Conservation (phyloP, 2,113 vertebrate genomes). For the Bufo bufo region DNA sequence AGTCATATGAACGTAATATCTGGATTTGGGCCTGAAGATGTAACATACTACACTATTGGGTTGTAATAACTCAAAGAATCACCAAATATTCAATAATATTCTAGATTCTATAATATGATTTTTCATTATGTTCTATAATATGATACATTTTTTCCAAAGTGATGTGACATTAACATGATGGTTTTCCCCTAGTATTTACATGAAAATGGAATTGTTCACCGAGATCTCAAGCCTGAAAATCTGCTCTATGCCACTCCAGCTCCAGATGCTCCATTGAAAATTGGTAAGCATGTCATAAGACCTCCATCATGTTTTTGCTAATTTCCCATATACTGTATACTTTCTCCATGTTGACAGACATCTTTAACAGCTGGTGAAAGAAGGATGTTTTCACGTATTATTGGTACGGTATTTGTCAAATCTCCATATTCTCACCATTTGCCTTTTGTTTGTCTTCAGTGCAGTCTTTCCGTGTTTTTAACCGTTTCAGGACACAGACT, state of each 20-base stretch:
- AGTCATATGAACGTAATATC: no score
- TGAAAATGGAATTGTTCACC: conserved; percentile 87
- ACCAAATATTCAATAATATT: neutral
- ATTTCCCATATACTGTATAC: neutral
- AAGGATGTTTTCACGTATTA: no score
- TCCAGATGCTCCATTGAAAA: conserved; percentile 85
- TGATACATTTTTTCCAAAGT: neutral
- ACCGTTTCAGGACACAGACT: no score
- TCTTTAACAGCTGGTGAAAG: neutral
- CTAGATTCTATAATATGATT: no score
- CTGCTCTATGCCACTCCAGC: conserved; percentile 85
- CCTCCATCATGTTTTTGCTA: neutral
- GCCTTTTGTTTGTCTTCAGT: neutral
- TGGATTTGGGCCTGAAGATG: no score
- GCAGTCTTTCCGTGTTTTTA: no score
- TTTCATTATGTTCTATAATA: no score
- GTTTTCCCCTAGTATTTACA: conserved; percentile 79
- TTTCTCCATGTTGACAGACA: neutral
- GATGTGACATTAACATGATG: neutral
- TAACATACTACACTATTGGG: no score
- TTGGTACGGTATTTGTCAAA: no score
- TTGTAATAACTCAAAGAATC: neutral
- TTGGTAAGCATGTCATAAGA: conserved; percentile 70
- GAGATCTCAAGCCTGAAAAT: conserved; percentile 88
- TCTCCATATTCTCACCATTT: no score